These are phyloP conservation scores for Nothocercus nigrocapillus DNA, from an alignment of 2,113 vertebrate species.

Conservation along the genomic window DNA sequence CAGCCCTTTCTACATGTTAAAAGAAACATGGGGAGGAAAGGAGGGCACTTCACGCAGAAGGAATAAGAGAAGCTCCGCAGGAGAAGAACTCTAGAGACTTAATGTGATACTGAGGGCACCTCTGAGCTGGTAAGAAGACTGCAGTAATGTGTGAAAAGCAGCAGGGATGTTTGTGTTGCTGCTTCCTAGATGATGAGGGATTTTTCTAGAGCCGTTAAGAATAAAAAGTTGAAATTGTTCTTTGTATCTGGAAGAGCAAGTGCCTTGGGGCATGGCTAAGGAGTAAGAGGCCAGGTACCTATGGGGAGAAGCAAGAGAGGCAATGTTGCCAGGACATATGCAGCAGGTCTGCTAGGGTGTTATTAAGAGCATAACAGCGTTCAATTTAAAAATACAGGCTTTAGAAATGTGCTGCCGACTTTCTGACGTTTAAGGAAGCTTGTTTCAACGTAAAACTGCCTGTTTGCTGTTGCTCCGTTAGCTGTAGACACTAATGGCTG, in stretches of 20 bases:
- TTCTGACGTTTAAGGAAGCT: accelerated
- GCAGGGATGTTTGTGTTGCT: neutral
- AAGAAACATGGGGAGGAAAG: neutral
- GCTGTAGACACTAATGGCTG: neutral
- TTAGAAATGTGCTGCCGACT: neutral
- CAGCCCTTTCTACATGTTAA: neutral
- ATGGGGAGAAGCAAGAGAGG: neutral
- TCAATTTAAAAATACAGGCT: neutral
- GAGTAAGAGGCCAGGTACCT: neutral
- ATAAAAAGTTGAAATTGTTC: neutral
- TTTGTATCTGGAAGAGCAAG: neutral
- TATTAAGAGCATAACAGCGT: neutral
- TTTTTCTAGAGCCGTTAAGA: neutral
- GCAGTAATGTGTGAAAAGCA: too few relatives aligned
- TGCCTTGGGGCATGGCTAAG: neutral
- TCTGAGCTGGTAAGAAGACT: neutral
- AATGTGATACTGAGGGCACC: neutral
- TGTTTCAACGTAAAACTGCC: neutral
- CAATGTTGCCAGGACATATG: neutral
- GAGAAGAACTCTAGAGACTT: neutral
- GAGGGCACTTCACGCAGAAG: neutral
- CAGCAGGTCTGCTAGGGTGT: neutral
- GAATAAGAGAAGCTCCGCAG: neutral
- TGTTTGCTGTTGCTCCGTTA: neutral
- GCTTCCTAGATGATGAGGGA: neutral